A percentile compares a stretch with the other conserved stretches of the same genome.
Evolutionary conservation across 2,113 vertebrate genomes (phyloP).

Genomic region (Protobothrops mucrosquamatus): DNA sequence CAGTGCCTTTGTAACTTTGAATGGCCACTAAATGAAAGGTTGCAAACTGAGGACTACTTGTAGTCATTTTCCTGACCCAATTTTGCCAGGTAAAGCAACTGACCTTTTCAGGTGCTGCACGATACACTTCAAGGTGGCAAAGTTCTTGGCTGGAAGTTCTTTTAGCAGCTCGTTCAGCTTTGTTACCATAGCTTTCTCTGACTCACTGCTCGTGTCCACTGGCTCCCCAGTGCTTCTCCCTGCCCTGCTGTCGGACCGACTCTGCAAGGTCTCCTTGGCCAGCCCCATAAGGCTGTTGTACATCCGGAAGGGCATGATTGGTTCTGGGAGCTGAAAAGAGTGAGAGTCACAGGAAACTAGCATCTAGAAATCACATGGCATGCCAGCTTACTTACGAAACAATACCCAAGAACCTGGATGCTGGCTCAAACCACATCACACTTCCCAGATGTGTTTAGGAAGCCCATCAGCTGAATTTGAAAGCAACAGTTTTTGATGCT

Average conservation of each 20-base stretch:
- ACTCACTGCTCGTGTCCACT: conserved; percentile 70
- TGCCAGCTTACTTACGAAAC: no score
- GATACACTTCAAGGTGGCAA: conserved; percentile 82
- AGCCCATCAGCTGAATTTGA: not conserved
- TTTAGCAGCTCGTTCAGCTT: conserved; percentile 79
- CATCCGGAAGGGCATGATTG: conserved; percentile 85
- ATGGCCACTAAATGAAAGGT: not conserved
- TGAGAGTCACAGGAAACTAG: not conserved
- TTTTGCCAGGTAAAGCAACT: fast-evolving
- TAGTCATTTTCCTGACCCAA: not conserved
- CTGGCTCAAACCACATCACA: not conserved
- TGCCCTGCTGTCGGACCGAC: conserved; percentile 55
- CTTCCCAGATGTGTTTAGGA: not conserved
- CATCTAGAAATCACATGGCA: not conserved
- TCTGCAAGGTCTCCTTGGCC: conserved; percentile 90
- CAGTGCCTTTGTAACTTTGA: not conserved
- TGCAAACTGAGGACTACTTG: not conserved
- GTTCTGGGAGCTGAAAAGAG: conserved; percentile 84
- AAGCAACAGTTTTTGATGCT: not conserved
- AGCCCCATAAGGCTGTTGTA: conserved; percentile 92
- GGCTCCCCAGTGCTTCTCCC: conserved; percentile 69
- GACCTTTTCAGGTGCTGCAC: conserved; percentile 86
- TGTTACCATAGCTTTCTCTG: conserved; percentile 72
- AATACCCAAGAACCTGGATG: not conserved
- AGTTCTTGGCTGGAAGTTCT: conserved; percentile 81